Conservation (phyloP, 2,797 vertebrate species). For the Pseudochaenichthys georgianus region DNA sequence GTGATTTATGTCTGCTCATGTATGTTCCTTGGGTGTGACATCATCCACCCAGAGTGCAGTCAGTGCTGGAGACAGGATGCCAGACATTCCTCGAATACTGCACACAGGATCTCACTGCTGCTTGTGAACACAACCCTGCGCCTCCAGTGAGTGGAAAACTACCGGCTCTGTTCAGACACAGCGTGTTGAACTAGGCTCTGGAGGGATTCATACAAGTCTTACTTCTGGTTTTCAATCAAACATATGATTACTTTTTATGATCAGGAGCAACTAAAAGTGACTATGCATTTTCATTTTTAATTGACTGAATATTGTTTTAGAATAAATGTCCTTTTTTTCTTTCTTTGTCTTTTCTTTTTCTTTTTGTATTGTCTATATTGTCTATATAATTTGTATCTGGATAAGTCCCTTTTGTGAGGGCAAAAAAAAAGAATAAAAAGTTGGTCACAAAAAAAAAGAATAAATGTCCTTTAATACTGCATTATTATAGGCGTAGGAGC, state of each 20-base stretch:
- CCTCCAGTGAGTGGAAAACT: constrained; percentile 78
- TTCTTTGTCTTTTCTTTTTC: too few species aligned
- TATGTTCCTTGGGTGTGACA: constrained; percentile 70
- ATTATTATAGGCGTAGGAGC: background rate
- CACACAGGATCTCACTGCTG: constrained; percentile 75
- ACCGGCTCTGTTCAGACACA: constrained; percentile 57
- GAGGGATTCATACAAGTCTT: constrained; percentile 10
- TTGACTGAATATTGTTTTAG: background rate
- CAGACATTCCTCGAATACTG: constrained; percentile 79
- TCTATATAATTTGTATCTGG: too few species aligned
- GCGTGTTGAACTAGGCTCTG: constrained; percentile 23
- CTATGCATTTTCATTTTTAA: background rate
- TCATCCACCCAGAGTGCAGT: constrained; percentile 61
- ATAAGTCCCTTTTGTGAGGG: too few species aligned
- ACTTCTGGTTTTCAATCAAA: background rate
- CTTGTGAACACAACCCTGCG: constrained; percentile 67
- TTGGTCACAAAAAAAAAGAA: too few species aligned
- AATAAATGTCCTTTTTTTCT: background rate
- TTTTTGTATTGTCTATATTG: too few species aligned
- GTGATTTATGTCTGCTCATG: constrained; percentile 38
- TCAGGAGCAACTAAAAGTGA: background rate
- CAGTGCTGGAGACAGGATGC: constrained; percentile 67
- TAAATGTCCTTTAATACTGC: background rate
- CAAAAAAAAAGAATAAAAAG: too few species aligned
- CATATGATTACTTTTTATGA: background rate